Evolutionary conservation across 2,888 invertebrate genomes (phyloP), one percentile per base, ranked within the genome.

Genomic region (Helobdella robusta): DNA sequence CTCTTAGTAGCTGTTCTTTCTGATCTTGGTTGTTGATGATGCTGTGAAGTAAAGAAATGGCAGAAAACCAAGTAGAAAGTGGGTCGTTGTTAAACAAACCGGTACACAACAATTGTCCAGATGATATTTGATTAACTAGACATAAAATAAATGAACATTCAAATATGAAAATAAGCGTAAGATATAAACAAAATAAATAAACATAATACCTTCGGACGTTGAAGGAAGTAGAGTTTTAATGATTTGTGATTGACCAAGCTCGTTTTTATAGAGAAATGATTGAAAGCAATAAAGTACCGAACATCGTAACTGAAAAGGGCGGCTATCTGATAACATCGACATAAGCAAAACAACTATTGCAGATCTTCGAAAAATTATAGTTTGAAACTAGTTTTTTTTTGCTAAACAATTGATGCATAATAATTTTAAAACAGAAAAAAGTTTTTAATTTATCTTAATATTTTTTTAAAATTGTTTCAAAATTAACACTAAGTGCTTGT

Each of bases 301-400:
- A 78, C 92, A 92, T 68, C 98, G 86, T 74, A 89, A 79, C 0
- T 82, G 81, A 76, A 97, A 89, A 0, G 93, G 89, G 78, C 98
- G 98, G 75, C 93, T 94, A 78, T 98, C 97, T 78, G 95, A 94
- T 59, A 80, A 91, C 93, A 98, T 95, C 0, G 95, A 94, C 89
- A 95, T 91, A 8, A 98, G 81, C 6, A 98, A 83, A 52, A 97
- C 90, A 0, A 97, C 89, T 63, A 97, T 87, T 0, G 92, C 92
- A 0, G 95, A 91, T 65, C 94, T 85, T n/a, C 28, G 4, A 23
- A 6, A 8, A n/a, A 20, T n/a, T 40, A n/a, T 40, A n/a, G 44
- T 40, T 11, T 40, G 44, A 15, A n/a, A 15, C 11, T 40, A n/a
- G n/a, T 40, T 52, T 52, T 52, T 23, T 52, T 52, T 18, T 52